phyloP scores from a whole-genome alignment of 2,888 invertebrate species.

The Orthosia gothica region DNA sequence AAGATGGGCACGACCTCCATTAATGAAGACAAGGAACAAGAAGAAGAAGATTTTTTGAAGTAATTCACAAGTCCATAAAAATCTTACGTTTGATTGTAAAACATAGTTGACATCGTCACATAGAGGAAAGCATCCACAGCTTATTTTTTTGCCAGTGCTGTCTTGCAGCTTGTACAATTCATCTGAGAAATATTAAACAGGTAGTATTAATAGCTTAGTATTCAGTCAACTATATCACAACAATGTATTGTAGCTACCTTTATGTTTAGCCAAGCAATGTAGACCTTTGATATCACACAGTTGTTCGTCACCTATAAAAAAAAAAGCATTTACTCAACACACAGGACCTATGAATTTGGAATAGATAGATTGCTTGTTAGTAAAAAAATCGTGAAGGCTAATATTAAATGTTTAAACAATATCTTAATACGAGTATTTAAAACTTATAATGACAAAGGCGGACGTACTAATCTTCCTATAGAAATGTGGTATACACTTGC shows the following conservation, averaged over 20 bases:
- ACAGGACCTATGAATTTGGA: no score
- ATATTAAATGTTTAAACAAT: no score
- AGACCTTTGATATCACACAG: constrained; percentile 93
- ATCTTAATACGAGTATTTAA: no score
- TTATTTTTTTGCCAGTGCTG: constrained; percentile 88
- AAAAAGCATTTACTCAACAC: no score
- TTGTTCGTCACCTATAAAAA: constrained; percentile 88
- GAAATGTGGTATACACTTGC: constrained; percentile 95
- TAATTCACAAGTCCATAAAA: neutral
- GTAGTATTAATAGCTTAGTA: no score
- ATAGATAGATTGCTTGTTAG: no score
- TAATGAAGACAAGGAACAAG: no score
- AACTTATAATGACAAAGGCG: no score
- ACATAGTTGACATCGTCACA: constrained; percentile 94
- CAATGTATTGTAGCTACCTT: constrained; percentile 81
- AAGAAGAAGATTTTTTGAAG: no score
- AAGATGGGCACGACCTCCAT: neutral
- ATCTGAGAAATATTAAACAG: constrained; percentile 77
- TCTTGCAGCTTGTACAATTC: constrained; percentile 90
- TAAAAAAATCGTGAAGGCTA: no score
- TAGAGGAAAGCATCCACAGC: constrained; percentile 93
- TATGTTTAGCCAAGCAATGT: constrained; percentile 91
- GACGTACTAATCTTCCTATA: constrained; percentile 92
- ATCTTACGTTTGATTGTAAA: constrained; percentile 90
- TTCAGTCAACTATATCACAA: neutral